Evolutionary conservation across 2,113 vertebrate species (phyloP).

Genomic region (Campylorhamphus procurvoides): DNA sequence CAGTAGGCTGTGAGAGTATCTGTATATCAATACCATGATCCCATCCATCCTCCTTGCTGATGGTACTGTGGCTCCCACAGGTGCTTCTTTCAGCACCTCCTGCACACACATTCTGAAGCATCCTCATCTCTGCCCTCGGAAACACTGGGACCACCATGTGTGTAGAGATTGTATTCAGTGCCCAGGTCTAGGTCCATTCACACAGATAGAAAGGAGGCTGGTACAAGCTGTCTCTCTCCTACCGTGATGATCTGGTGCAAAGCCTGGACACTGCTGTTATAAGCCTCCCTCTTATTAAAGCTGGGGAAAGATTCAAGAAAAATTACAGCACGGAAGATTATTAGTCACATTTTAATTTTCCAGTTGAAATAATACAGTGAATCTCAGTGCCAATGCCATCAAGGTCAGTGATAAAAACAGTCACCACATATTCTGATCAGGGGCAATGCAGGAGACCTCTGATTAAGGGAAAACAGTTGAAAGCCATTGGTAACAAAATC

Average conservation of each 20-base stretch:
- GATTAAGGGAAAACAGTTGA: neutral
- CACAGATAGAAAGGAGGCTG: neutral
- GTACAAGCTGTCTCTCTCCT: neutral
- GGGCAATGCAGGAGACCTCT: neutral
- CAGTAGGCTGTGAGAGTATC: neutral
- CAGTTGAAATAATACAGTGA: conserved; percentile 13
- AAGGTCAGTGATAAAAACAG: neutral
- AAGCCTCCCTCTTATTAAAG: neutral
- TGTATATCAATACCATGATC: neutral
- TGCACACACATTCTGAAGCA: rapidly evolving
- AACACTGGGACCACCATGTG: neutral
- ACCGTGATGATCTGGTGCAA: neutral
- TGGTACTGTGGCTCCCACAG: neutral
- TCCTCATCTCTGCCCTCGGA: rapidly evolving
- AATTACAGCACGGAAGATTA: neutral
- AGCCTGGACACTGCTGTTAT: neutral
- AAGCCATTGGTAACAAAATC: neutral
- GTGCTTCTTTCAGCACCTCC: neutral
- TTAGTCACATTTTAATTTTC: conserved; percentile 11
- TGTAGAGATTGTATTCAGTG: rapidly evolving
- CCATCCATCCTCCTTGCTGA: neutral
- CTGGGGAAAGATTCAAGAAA: neutral
- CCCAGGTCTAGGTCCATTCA: neutral
- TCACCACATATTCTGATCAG: neutral
- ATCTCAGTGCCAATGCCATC: neutral